These are phyloP conservation scores for Herpetotheres cachinnans DNA, from an alignment of 2,113 vertebrate species.

Conservation along the genomic window DNA sequence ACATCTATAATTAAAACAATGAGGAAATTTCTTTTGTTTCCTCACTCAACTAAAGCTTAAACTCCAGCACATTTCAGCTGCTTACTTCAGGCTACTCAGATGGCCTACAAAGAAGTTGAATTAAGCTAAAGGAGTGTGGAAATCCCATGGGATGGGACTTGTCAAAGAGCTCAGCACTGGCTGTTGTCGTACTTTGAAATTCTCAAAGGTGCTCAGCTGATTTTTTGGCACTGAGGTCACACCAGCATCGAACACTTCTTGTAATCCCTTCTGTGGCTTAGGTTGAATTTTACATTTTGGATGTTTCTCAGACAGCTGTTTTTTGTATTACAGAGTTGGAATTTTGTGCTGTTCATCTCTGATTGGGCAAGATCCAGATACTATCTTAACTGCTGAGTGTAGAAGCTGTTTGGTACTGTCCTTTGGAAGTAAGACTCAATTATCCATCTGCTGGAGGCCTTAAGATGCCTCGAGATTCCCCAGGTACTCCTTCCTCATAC, in stretches of 20 bases:
- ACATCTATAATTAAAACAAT: background rate
- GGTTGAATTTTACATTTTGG: background rate
- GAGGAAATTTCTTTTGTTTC: background rate
- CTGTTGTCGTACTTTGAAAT: background rate
- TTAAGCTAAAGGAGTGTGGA: background rate
- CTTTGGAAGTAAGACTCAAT: background rate
- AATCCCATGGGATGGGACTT: background rate
- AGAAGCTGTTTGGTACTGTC: background rate
- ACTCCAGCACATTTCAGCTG: background rate
- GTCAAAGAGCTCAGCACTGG: background rate
- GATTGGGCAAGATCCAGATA: background rate
- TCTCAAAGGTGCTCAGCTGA: background rate
- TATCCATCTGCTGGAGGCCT: background rate
- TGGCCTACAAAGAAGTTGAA: background rate
- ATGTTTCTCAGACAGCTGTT: background rate
- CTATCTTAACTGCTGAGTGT: background rate
- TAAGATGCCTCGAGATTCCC: background rate
- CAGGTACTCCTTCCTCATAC: background rate
- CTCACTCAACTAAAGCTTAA: background rate
- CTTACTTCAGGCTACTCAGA: background rate
- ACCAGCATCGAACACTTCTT: accelerated
- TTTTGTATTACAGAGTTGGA: background rate
- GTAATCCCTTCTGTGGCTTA: background rate
- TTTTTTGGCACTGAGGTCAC: background rate
- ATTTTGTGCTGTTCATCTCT: background rate